Percentiles rank a stretch among this genome's conserved stretches.
These are phyloP conservation scores for Hylomyscus alleni DNA, from an alignment of 2,797 vertebrate species.

Conservation along the genomic window DNA sequence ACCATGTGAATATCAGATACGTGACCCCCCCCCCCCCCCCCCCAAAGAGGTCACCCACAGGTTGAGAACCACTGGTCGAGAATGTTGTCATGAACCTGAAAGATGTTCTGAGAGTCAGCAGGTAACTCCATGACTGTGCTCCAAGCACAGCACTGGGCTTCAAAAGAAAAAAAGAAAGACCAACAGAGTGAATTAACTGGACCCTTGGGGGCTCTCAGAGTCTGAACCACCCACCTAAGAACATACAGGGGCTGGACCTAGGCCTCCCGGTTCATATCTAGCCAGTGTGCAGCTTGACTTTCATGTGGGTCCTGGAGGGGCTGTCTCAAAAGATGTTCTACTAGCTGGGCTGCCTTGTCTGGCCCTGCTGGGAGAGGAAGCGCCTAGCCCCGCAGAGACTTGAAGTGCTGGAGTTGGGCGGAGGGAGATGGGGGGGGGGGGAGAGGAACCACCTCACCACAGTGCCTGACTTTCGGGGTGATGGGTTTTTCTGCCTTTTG, in stretches of 20 bases:
- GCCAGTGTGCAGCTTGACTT: background rate
- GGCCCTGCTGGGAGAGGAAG: background rate
- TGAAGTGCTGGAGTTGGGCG: background rate
- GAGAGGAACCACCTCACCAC: background rate
- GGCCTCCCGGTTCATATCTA: background rate
- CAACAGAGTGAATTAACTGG: background rate
- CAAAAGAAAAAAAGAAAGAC: background rate
- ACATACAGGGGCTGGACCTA: background rate
- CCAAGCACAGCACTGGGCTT: background rate
- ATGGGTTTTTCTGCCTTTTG: background rate
- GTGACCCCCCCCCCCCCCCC: too few species aligned
- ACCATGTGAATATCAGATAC: background rate
- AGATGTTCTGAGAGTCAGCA: background rate
- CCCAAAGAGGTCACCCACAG: background rate
- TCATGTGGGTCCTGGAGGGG: background rate
- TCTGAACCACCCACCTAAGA: background rate
- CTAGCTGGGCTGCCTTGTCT: background rate
- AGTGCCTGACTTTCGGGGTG: background rate
- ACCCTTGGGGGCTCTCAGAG: background rate
- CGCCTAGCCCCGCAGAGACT: background rate
- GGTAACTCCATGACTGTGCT: fast-evolving
- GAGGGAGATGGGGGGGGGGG: too few species aligned
- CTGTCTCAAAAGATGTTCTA: background rate
- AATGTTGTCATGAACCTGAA: background rate
- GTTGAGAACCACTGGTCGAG: background rate